These are phyloP conservation scores for Electrona antarctica DNA, from an alignment of 2,113 vertebrate genomes.

Conservation along the genomic window DNA sequence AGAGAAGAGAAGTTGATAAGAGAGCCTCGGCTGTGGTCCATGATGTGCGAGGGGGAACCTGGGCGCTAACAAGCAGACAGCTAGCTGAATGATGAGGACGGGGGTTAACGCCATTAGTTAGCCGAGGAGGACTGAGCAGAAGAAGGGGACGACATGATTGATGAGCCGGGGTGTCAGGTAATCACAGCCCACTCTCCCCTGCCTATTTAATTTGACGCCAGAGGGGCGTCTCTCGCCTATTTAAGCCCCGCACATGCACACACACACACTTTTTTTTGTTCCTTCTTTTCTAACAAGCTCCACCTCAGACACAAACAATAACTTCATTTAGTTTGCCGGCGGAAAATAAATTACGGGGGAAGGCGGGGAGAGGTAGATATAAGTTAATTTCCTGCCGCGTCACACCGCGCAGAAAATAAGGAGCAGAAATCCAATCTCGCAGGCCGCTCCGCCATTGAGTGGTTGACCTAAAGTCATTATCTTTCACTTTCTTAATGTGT, in stretches of 20 bases:
- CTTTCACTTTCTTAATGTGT: conserved; percentile 81
- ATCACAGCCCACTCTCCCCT: conserved; percentile 80
- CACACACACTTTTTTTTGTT: conserved; percentile 60
- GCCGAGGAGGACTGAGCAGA: conserved; percentile 65
- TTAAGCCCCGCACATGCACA: conserved; percentile 62
- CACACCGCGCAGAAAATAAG: conserved; percentile 68
- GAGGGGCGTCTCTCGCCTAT: conserved; percentile 73
- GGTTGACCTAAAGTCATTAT: conserved; percentile 80
- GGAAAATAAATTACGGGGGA: conserved; percentile 80
- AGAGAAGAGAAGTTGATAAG: too few species aligned
- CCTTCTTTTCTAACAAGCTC: conserved; percentile 75
- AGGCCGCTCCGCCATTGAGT: conserved; percentile 64
- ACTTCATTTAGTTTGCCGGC: conserved; percentile 79
- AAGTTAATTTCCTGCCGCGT: conserved; percentile 83
- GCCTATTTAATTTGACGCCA: conserved; percentile 81
- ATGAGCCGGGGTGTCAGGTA: conserved; percentile 81
- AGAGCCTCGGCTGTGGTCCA: conserved; percentile 15
- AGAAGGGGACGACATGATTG: conserved; percentile 81
- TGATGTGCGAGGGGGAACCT: conserved; percentile 28
- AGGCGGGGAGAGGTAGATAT: conserved; percentile 64
- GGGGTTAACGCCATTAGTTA: conserved; percentile 75
- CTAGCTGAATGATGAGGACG: conserved; percentile 67
- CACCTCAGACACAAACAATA: conserved; percentile 82
- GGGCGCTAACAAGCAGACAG: conserved; percentile 50
- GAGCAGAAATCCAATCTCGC: conserved; percentile 74